Percentiles rank a stretch among this genome's conserved stretches.
Evolutionary conservation across 2,888 invertebrate species (phyloP).

Genomic region (Diarsia rubi): DNA sequence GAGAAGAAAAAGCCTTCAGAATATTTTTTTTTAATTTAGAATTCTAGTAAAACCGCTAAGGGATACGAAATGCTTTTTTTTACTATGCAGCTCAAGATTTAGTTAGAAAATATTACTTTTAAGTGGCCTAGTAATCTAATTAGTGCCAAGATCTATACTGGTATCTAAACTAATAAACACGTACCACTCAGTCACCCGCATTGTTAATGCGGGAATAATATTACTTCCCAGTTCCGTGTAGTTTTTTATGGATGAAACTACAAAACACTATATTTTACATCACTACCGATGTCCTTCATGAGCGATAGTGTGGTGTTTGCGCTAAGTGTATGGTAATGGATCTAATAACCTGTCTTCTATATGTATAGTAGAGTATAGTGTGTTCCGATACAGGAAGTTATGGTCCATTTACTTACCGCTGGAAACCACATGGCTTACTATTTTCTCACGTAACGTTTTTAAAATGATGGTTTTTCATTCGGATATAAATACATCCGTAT

Average conservation of each 20-base stretch:
- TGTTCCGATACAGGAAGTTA: background rate
- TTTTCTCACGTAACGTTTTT: background rate
- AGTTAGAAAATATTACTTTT: background rate
- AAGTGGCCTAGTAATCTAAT: background rate
- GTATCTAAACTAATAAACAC: background rate
- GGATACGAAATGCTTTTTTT: background rate
- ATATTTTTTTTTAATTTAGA: background rate
- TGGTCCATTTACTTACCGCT: background rate
- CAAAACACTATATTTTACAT: constrained; percentile 17
- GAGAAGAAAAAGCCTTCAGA: constrained; percentile 21
- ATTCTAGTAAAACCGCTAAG: background rate
- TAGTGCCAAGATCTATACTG: background rate
- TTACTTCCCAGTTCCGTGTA: constrained; percentile 1
- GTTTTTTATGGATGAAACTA: background rate
- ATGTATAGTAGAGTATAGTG: constrained; percentile 8
- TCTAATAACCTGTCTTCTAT: constrained; percentile 23
- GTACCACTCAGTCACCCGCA: constrained; percentile 11
- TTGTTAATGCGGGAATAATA: constrained; percentile 5
- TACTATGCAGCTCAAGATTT: background rate
- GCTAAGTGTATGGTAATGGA: constrained; percentile 39
- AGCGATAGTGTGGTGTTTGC: constrained; percentile 8
- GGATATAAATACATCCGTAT: background rate
- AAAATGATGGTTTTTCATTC: background rate
- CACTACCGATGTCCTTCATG: background rate
- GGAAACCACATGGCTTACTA: constrained; percentile 2